phyloP scores from a whole-genome alignment of 2,797 vertebrate genomes.

The Argyrosomus regius region DNA sequence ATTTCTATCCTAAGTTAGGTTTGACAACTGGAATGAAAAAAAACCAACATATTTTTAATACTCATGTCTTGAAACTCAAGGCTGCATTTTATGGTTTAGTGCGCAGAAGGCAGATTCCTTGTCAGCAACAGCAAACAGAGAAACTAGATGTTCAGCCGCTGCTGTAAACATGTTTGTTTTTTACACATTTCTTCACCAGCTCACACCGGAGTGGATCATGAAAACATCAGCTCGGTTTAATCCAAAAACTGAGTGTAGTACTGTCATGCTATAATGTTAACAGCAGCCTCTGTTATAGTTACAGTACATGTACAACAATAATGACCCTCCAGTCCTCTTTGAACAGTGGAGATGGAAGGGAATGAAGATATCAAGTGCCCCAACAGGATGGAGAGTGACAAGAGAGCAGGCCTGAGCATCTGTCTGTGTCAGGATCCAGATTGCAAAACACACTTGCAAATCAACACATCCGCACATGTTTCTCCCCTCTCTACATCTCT shows the following conservation, averaged over 20 bases:
- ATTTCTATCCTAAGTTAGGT: conserved; percentile 32
- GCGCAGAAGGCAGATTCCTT: conserved; percentile 36
- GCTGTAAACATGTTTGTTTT: conserved; percentile 59
- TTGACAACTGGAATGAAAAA: conserved; percentile 9
- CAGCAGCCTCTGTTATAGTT: background rate
- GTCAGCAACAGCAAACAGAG: conserved; percentile 25
- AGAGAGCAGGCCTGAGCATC: conserved; percentile 71
- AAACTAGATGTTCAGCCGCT: conserved; percentile 27
- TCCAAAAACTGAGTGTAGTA: conserved; percentile 2
- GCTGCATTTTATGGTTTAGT: conserved; percentile 25
- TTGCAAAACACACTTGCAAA: conserved; percentile 60
- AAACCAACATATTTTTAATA: conserved; percentile 12
- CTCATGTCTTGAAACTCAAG: conserved; percentile 3
- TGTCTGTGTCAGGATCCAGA: conserved; percentile 73
- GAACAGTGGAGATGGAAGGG: conserved; percentile 29
- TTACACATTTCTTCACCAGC: conserved; percentile 34
- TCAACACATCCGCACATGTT: conserved; percentile 58
- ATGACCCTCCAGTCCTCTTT: conserved; percentile 34
- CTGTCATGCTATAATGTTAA: background rate
- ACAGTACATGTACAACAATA: conserved; percentile 13
- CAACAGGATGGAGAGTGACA: conserved; percentile 71
- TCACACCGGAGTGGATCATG: background rate
- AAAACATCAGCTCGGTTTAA: conserved; percentile 27
- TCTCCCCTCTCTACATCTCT: conserved; percentile 39
- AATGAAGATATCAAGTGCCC: conserved; percentile 68